These are phyloP conservation scores for Aotus griseimembra DNA, from an alignment of 2,797 vertebrate genomes.

Conservation along the genomic window DNA sequence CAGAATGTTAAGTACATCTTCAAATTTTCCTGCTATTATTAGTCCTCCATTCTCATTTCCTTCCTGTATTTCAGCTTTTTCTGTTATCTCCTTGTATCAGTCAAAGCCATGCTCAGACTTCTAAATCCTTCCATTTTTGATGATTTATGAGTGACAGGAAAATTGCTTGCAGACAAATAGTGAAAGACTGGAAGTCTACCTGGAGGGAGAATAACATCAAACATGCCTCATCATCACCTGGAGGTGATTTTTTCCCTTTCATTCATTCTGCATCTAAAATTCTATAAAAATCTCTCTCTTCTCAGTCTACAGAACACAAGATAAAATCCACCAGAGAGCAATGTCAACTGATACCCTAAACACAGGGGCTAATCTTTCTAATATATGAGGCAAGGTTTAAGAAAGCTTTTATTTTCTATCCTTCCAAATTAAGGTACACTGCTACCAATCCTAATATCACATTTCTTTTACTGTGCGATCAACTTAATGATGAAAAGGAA, in stretches of 20 bases:
- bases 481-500: slow-evolving; percentile 52
- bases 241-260: neutral
- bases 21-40: neutral
- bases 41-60: neutral
- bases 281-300: neutral
- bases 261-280: neutral
- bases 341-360: neutral
- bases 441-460: neutral
- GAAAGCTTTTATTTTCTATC: slow-evolving; percentile 24
- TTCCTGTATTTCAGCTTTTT: neutral
- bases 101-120: neutral
- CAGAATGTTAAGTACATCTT: neutral
- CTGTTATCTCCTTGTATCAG: neutral
- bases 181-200: neutral
- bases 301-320: neutral
- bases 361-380: neutral
- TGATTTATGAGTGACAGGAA: slow-evolving; percentile 16
- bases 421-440: neutral
- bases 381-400: neutral
- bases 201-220: neutral
- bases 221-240: neutral
- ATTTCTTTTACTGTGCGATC: slow-evolving; percentile 30
- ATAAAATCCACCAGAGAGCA: neutral
- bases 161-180: slow-evolving; percentile 11
- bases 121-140: neutral